Evolutionary conservation across 2,113 vertebrate genomes (phyloP), one percentile per base, ranked within the genome.

Genomic region (Phaethornis superciliosus): DNA sequence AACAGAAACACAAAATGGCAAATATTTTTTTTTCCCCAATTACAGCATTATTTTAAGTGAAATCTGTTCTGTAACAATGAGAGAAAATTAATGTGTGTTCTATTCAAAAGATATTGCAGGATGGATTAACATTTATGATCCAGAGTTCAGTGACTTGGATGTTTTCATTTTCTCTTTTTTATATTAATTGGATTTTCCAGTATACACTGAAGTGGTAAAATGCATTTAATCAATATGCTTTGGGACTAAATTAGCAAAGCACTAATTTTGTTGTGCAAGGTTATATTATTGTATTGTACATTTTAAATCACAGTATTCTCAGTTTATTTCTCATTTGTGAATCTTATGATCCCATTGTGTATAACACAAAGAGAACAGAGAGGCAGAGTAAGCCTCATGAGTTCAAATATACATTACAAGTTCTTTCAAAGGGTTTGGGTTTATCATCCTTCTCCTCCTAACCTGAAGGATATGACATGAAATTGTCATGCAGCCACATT

Each of bases 111-210:
- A 96, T 95, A 96, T 28, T 86, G 75, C 79, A 94, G 67, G 81
- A 91, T 91, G 80, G 80, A 97, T 95, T 98, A 97, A 97, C 95
- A 94, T 92, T 88, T 95, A 94, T 96, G 93, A 96, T 96, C 88
- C 91, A 56, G 56, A 94, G 96, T 97, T 97, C 95, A 95, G 86
- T 89, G 80, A 93, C 94, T 93, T 91, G 76, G 87, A 93, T 95
- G 94, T 96, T 90, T 97, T 96, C 79, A 94, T 96, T 96, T 94
- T 85, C 89, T 86, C 93, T 56, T 91, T 94, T 94, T 80, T 42
- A 56, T 96, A 97, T 96, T 97, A 97, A 98, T 97, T 97, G 97
- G 88, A 94, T 97, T 96, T 96, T 85, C 92, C 93, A 97, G 75
- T 94, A 94, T 95, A 96, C 84, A 90, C 93, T 95, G 94, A 97